Evolutionary conservation across 92 coral and sea anemone species (phyloP).

Genomic region (Isaurus tuberculatus): DNA sequence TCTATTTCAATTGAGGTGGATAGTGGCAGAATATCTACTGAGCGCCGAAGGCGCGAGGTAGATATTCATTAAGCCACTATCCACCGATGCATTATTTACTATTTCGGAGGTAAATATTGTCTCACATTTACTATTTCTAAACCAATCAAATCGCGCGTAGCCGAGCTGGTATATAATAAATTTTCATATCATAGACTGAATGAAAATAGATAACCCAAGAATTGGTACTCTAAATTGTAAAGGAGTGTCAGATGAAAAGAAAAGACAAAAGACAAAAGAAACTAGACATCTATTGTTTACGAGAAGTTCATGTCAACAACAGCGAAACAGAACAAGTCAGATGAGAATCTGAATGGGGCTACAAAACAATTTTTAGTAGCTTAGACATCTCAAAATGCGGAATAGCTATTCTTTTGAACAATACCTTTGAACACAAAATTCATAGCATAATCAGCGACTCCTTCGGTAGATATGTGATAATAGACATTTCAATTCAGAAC

Average conservation of each 20-base stretch:
- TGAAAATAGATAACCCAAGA: constrained; percentile 20
- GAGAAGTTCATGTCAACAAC: constrained; percentile 21
- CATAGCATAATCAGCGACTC: constrained; percentile 7
- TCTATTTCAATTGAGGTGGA: too few relatives aligned
- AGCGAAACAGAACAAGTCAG: neutral
- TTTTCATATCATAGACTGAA: neutral
- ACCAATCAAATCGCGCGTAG: too few relatives aligned
- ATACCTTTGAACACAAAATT: constrained; percentile 8
- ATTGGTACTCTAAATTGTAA: constrained; percentile 19
- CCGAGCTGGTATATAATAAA: too few relatives aligned
- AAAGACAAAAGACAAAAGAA: constrained; percentile 8
- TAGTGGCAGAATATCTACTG: too few relatives aligned
- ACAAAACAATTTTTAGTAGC: constrained; percentile 15
- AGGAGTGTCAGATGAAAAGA: constrained; percentile 20
- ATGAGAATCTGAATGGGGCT: constrained; percentile 32
- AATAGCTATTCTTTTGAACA: neutral
- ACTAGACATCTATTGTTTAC: constrained; percentile 27
- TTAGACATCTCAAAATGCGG: constrained; percentile 27
- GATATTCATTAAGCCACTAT: too few relatives aligned
- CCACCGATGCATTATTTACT: too few relatives aligned
- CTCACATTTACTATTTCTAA: too few relatives aligned
- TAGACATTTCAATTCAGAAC: constrained; percentile 7
- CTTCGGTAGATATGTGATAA: constrained; percentile 1
- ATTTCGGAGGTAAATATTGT: too few relatives aligned
- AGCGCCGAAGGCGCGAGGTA: too few relatives aligned